Evolutionary conservation across 2,113 vertebrate species (phyloP).

Genomic region (Pungitius pungitius): DNA sequence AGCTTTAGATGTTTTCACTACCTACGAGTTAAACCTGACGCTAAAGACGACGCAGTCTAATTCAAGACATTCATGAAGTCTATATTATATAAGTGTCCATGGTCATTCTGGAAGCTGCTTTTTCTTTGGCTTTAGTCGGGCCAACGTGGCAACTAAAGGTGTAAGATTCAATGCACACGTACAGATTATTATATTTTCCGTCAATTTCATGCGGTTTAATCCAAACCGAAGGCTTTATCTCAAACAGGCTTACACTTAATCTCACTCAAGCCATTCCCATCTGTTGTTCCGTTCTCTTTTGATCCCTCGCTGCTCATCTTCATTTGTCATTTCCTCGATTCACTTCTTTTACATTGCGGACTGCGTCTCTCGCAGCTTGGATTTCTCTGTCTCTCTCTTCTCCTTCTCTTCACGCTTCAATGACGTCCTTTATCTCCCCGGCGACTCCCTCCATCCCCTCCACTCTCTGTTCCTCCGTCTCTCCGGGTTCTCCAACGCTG

Average conservation of each 20-base stretch:
- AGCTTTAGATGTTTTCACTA: background rate
- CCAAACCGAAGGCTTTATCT: background rate
- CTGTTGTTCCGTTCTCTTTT: background rate
- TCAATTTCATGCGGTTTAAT: background rate
- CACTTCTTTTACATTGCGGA: background rate
- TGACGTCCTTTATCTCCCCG: constrained; percentile 8
- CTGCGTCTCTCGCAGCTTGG: background rate
- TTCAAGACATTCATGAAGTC: background rate
- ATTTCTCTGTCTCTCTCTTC: background rate
- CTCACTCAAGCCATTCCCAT: background rate
- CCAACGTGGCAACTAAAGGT: background rate
- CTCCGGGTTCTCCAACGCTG: constrained; percentile 15
- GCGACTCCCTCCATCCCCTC: background rate
- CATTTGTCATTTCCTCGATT: constrained; percentile 1
- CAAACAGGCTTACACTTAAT: background rate
- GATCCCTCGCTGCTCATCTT: background rate
- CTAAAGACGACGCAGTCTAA: background rate
- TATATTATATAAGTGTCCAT: background rate
- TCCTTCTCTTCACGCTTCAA: background rate
- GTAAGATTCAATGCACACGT: background rate
- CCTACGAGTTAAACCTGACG: background rate
- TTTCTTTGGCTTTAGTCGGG: no score
- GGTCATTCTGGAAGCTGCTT: background rate
- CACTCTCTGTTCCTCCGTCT: constrained; percentile 3
- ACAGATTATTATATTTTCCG: background rate